Evolutionary conservation across 2,888 invertebrate species (phyloP), one percentile per base, ranked within the genome.

Genomic region (Vannuccia rotundouncinata): DNA sequence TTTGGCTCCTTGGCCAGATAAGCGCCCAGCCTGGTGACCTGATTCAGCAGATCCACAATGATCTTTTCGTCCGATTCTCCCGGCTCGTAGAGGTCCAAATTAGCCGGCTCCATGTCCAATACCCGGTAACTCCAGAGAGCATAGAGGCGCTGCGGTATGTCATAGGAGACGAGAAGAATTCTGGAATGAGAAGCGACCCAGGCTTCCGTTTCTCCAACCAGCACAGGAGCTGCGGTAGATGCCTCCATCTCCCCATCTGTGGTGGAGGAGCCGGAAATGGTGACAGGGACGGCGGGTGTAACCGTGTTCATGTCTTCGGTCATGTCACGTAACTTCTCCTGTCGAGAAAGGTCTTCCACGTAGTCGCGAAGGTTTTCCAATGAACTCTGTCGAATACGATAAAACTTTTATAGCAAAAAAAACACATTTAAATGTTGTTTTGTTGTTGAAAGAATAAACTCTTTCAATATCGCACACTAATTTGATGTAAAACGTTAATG

Each of bases 71-170:
- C 79, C 22, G 79, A 28, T 5, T 78, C 79, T 2, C 29, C 29
- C 17, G 79, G 27, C 29, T 78, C 79, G 27, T 59, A 78, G 5
- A 74, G 60, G n/a, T 78, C 59, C 2, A 78, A 5, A 78, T 78
- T 74, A 5, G 79, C 79, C 5, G 79, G 79, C 29, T 78, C 79
- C 59, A 78, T 74, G 77, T 78, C 79, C 28, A 78, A 27, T 28
- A 78, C 59, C 27, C 29, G 59, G 77, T 30, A 27, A n/a, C 31
- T 77, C 31, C 45, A 77, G 17, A 31, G 77, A 45, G 27, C 77
- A 31, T 77, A 77, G 30, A 77, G 28, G 5, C 45, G 30, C 77
- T 77, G 77, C 17, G 17, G 30, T 30, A 77, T 31, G 45, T 77
- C 45, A 25, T 45, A 31, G 31, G 77, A 77, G 22, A 77, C 77